phyloP scores from a whole-genome alignment of 2,888 invertebrate species.

The Digitonthophagus gazella region DNA sequence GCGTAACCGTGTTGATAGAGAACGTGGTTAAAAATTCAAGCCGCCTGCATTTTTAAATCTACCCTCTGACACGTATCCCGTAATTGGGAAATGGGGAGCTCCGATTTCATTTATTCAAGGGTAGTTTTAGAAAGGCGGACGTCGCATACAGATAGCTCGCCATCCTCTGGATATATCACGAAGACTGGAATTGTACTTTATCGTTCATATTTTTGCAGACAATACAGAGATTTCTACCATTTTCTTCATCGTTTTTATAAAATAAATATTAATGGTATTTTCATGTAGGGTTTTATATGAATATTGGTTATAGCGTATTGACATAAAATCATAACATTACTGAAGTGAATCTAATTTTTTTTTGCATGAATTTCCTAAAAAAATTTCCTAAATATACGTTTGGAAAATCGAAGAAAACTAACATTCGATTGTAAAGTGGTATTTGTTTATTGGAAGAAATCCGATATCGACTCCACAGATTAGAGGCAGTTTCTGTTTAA shows the following conservation, averaged over 20 bases:
- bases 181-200: too few relatives aligned
- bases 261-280: too few relatives aligned
- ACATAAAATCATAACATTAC: not conserved
- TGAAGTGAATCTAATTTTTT: not conserved
- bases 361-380: not conserved
- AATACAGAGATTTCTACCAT: too few relatives aligned
- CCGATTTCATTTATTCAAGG: constrained; percentile 10
- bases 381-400: too few relatives aligned
- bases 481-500: not conserved
- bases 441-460: too few relatives aligned
- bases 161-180: too few relatives aligned
- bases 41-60: constrained; percentile 24
- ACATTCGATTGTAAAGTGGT: too few relatives aligned
- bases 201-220: too few relatives aligned
- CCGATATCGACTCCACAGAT: not conserved
- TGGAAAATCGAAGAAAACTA: too few relatives aligned
- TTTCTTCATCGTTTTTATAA: too few relatives aligned
- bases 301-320: too few relatives aligned
- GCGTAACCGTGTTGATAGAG: constrained; percentile 23
- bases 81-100: constrained; percentile 17
- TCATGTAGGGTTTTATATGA: too few relatives aligned
- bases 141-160: not conserved
- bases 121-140: not conserved
- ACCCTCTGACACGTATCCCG: not conserved
- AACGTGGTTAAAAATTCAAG: constrained; percentile 21